Evolutionary conservation across 2,113 vertebrate species (phyloP), one percentile per base, ranked within the genome.

Genomic region (Hoplias malabaricus): DNA sequence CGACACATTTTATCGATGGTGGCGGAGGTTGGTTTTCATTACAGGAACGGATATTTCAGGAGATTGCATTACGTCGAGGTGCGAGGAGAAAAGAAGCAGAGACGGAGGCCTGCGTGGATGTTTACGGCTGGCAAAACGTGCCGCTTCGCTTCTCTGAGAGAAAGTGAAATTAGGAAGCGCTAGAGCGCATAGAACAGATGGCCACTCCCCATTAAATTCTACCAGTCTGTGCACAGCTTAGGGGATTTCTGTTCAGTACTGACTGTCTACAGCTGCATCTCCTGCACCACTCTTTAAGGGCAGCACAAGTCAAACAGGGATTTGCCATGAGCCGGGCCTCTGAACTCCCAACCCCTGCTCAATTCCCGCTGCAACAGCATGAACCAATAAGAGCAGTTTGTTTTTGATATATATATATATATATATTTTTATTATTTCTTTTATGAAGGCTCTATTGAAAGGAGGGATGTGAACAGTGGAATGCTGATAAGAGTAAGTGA

Each of bases 401-500:
- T 4, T 4, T 33, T n/a, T 16, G 16, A n/a, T n/a, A n/a, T n/a
- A n/a, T n/a, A n/a, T n/a, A n/a, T n/a, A n/a, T n/a, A n/a, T n/a
- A n/a, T n/a, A n/a, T 63, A 31, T 19, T 34, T 33, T 53, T 33
- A 40, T 59, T 36, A 11, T 33, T 53, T 62, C 71, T 8, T 69
- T 78, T 38, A 42, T 68, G 29, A 66, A 65, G 46, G 19, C 48
- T 67, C 43, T 50, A 65, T 59, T 81, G 78, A 81, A 79, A 84
- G 73, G 13, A 19, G 23, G 43, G 78, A 77, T 66, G 16, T 29
- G 31, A 69, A 61, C 57, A 78, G 46, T 36, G 9, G 75, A 65
- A 80, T 82, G 56, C 66, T 79, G 81, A 82, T 81, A 67, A 65
- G 79, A 38, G 13, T 63, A 48, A 42, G 40, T 78, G 68, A 77